A percentile compares a stretch with the other conserved stretches of the same genome.
Conservation (phyloP, 2,888 invertebrate genomes). For the Drosophila colorata region DNA sequence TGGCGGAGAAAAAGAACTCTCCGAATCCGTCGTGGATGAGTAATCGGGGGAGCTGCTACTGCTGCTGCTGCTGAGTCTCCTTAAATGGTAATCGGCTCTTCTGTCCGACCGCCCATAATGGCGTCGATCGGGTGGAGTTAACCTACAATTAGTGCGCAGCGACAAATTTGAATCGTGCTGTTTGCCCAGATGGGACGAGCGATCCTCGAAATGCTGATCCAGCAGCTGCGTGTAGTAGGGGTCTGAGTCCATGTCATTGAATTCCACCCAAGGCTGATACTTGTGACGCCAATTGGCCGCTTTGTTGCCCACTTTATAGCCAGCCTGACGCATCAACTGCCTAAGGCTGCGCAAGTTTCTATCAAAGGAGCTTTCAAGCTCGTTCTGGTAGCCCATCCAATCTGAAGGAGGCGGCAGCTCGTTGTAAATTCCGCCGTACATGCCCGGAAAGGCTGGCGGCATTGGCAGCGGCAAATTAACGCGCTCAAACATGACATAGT, state of each 20-base stretch:
- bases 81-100: neutral
- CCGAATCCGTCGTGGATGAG: constrained; percentile 38
- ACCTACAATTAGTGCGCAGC: neutral
- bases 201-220: neutral
- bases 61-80: neutral
- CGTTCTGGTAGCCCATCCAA: constrained; percentile 5
- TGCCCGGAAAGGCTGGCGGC: neutral
- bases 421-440: neutral
- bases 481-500: constrained; percentile 61
- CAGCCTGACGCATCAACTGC: constrained; percentile 16
- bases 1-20: neutral
- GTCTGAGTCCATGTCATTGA: constrained; percentile 29
- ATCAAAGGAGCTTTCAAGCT: constrained; percentile 7
- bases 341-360: constrained; percentile 2
- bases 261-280: neutral
- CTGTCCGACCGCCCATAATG: neutral
- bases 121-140: neutral
- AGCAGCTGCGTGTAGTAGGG: constrained; percentile 39
- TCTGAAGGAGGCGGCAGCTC: neutral
- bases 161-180: no score
- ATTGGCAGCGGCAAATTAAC: constrained; percentile 2
- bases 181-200: no score
- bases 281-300: no score
- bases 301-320: neutral
- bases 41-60: constrained; percentile 18